Percentiles rank a stretch among this genome's conserved stretches.
phyloP scores from a whole-genome alignment of 2,888 invertebrate species.

The Ecdyonurus torrentis region DNA sequence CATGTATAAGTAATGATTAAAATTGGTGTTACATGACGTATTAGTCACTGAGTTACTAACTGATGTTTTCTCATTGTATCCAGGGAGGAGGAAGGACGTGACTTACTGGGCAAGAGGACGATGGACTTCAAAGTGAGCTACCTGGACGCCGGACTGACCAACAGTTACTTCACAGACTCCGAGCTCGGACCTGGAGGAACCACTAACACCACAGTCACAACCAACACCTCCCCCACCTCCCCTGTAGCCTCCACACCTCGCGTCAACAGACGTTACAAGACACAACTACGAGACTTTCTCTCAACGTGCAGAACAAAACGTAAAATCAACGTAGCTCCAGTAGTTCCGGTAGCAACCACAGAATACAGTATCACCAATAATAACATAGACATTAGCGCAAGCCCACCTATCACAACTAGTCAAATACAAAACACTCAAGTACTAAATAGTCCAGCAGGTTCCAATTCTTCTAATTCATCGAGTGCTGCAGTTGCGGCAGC shows the following conservation, averaged over 20 bases:
- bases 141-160: constrained; percentile 82
- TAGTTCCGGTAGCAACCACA: constrained; percentile 7
- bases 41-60: too few species aligned
- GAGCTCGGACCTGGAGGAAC: constrained; percentile 26
- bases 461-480: constrained; percentile 28
- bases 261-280: constrained; percentile 48
- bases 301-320: constrained; percentile 80
- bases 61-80: too few species aligned
- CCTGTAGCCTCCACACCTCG: constrained; percentile 34
- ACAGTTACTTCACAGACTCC: constrained; percentile 75
- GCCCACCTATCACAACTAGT: neutral
- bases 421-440: constrained; percentile 10
- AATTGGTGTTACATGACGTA: too few species aligned
- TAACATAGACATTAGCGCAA: too few species aligned
- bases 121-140: constrained; percentile 99
- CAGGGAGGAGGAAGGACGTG: constrained; percentile 97
- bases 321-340: constrained; percentile 28
- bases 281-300: constrained; percentile 79
- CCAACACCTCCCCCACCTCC: constrained; percentile 27
- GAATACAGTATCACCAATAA: too few species aligned
- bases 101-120: constrained; percentile 90
- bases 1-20: too few species aligned
- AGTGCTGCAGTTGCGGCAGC: constrained; percentile 51
- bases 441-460: constrained; percentile 22
- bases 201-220: constrained; percentile 13